phyloP scores from a whole-genome alignment of 2,797 vertebrate genomes.

The Mastacembelus armatus region DNA sequence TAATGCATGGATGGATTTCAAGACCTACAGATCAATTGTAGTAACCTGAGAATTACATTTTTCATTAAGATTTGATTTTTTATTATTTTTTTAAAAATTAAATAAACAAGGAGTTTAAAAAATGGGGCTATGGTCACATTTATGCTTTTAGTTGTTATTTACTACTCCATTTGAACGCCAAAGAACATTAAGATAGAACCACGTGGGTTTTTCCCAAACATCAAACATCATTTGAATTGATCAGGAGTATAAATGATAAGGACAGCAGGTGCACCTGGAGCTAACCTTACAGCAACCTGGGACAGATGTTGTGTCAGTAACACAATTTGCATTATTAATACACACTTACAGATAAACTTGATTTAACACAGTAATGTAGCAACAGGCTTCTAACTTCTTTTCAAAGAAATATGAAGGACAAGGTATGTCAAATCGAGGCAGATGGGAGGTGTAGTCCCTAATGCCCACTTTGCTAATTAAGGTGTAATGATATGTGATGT shows the following conservation, averaged over 20 bases:
- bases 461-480: slow-evolving; percentile 66
- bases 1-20: no score
- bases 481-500: slow-evolving; percentile 65
- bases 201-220: no score
- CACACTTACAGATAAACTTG: slow-evolving; percentile 6
- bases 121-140: no score
- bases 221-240: neutral
- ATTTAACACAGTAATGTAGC: neutral
- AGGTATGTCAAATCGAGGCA: slow-evolving; percentile 57
- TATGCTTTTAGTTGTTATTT: no score
- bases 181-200: no score
- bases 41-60: no score
- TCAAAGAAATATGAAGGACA: slow-evolving; percentile 60
- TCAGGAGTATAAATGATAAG: slow-evolving; percentile 32
- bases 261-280: slow-evolving; percentile 28
- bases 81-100: no score
- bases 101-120: no score
- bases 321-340: slow-evolving; percentile 46
- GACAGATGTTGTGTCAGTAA: slow-evolving; percentile 48
- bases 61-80: no score
- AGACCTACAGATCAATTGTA: no score
- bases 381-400: slow-evolving; percentile 27
- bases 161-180: no score
- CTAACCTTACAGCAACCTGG: slow-evolving; percentile 13
- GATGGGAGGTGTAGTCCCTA: slow-evolving; percentile 61